Conservation (phyloP, 2,113 vertebrate species). For the chimpanzee (Pan troglodytes) region DNA sequence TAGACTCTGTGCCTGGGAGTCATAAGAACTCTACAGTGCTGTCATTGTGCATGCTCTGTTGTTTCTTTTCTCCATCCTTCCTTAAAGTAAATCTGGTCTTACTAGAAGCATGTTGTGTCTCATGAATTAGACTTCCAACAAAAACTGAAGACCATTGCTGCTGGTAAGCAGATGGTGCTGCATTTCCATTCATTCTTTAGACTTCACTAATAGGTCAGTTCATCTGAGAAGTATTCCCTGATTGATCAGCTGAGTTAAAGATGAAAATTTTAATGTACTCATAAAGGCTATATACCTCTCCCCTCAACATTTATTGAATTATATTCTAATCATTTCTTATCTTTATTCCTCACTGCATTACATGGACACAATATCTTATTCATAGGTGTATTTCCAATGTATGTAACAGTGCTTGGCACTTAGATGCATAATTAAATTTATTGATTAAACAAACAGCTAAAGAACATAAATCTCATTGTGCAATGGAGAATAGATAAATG, state of each 20-base stretch:
- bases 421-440: not conserved
- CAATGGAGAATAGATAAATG: not conserved
- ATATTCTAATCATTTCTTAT: not conserved
- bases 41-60: not conserved
- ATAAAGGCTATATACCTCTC: not conserved
- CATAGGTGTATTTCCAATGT: not conserved
- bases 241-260: not conserved
- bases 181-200: not conserved
- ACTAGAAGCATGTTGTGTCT: not conserved
- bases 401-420: not conserved
- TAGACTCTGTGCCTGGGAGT: not conserved
- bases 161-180: not conserved
- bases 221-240: not conserved
- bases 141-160: not conserved
- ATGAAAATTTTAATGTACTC: not conserved
- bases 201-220: not conserved
- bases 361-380: not conserved
- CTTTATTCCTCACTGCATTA: not conserved
- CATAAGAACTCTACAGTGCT: not conserved
- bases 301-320: not conserved
- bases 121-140: not conserved
- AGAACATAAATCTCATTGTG: not conserved
- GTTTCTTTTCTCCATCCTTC: not conserved
- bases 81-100: not conserved
- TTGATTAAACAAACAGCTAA: not conserved